Percentiles rank a stretch among this genome's conserved stretches.
phyloP scores from a whole-genome alignment of 2,888 invertebrate genomes.

The Torymus texanus region DNA sequence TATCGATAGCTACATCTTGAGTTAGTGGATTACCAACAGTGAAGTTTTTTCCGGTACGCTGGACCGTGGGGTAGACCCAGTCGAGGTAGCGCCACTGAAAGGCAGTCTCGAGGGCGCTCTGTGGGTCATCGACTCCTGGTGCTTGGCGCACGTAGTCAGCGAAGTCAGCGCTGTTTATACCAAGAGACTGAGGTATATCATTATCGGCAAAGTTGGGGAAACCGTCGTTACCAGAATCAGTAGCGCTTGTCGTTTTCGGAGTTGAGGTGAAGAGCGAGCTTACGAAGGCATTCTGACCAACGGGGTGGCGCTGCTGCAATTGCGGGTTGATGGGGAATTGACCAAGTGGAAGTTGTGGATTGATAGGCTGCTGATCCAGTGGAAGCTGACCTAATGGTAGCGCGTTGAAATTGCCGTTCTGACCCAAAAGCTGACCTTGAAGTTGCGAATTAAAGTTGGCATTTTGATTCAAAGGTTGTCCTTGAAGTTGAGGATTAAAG shows the following conservation, averaged over 20 bases:
- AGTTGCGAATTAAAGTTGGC: too few relatives aligned
- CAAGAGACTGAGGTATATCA: neutral
- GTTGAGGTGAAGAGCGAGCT: neutral
- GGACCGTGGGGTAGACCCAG: constrained; percentile 68
- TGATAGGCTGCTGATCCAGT: too few relatives aligned
- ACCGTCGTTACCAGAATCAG: neutral
- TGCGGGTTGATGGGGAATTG: too few relatives aligned
- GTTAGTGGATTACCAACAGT: constrained; percentile 70
- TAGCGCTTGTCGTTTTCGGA: neutral
- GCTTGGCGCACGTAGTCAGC: too few relatives aligned
- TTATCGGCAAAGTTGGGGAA: neutral
- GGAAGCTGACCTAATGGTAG: too few relatives aligned
- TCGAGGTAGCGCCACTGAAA: constrained; percentile 71
- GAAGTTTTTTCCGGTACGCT: constrained; percentile 65
- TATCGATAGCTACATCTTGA: constrained; percentile 72
- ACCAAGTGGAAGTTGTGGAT: too few relatives aligned
- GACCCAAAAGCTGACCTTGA: neutral
- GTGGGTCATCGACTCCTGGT: neutral
- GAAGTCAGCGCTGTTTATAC: neutral
- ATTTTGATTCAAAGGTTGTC: neutral
- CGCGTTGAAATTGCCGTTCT: neutral
- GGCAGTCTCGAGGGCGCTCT: constrained; percentile 61
- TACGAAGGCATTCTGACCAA: neutral
- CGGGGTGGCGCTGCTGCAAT: too few relatives aligned
- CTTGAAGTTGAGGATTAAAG: neutral